A percentile compares a stretch with the other conserved stretches of the same genome.
These are phyloP conservation scores for Leiothrix lutea DNA, from an alignment of 2,113 vertebrate genomes.

Conservation along the genomic window DNA sequence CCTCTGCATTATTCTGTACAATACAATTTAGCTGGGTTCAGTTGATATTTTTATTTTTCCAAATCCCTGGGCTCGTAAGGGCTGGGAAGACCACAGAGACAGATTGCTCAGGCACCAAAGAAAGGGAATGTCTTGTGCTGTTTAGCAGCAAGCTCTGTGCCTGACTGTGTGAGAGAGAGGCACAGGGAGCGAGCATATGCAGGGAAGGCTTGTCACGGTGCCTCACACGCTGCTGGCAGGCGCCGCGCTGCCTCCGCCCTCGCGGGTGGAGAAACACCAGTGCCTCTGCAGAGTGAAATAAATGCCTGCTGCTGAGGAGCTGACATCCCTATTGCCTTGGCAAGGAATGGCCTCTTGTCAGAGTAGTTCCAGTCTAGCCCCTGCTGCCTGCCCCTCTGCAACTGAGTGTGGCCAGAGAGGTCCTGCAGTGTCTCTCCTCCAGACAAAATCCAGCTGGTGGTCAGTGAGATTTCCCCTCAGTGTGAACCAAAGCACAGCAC, in stretches of 20 bases:
- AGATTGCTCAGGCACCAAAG: background rate
- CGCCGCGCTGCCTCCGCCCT: background rate
- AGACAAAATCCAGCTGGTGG: fast-evolving
- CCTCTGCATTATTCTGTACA: background rate
- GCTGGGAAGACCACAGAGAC: background rate
- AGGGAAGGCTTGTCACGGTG: background rate
- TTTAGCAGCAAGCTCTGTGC: background rate
- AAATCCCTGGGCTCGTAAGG: background rate
- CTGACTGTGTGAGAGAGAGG: background rate
- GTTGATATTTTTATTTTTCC: background rate
- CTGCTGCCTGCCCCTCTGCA: background rate
- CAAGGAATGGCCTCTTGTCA: background rate
- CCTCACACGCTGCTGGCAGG: background rate
- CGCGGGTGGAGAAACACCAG: background rate
- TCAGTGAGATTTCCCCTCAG: fast-evolving
- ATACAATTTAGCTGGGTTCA: background rate
- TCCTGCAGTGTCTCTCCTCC: background rate
- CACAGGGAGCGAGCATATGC: background rate
- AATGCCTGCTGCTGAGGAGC: background rate
- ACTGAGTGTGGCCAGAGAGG: background rate
- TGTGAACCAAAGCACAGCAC: fast-evolving
- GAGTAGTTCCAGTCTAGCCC: background rate
- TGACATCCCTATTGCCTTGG: fast-evolving
- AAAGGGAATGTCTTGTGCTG: background rate
- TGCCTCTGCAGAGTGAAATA: background rate